A percentile compares a stretch with the other conserved stretches of the same genome.
Evolutionary conservation across 2,113 vertebrate genomes (phyloP).

Genomic region (Microtus pennsylvanicus): DNA sequence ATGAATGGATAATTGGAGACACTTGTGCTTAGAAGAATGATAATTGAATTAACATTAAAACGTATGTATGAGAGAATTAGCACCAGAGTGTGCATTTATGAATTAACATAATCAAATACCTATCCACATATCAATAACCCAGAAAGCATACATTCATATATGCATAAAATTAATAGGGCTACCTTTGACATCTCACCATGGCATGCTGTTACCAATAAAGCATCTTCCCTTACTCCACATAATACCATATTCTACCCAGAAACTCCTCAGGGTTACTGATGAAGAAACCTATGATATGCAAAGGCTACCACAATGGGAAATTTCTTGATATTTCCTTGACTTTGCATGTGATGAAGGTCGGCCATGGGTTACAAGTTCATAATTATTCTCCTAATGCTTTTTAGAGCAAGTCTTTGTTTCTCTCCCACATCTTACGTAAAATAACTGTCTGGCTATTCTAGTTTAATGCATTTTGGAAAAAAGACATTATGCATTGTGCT

Average conservation of each 20-base stretch:
- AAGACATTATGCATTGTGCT: background rate
- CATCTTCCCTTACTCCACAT: background rate
- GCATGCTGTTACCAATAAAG: background rate
- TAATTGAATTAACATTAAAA: slow-evolving; percentile 18
- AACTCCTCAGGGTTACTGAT: background rate
- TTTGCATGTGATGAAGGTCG: background rate
- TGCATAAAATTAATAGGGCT: background rate
- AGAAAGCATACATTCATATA: background rate
- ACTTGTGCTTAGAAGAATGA: background rate
- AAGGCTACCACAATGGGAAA: background rate
- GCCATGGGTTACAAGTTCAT: background rate
- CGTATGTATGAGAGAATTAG: background rate
- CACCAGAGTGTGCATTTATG: background rate
- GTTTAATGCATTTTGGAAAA: background rate
- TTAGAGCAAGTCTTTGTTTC: background rate
- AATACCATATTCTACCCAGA: background rate
- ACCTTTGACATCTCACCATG: background rate
- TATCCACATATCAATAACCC: background rate
- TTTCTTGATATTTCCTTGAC: background rate
- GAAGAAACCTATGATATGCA: background rate
- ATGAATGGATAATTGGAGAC: slow-evolving; percentile 31
- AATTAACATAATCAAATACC: background rate
- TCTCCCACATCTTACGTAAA: background rate
- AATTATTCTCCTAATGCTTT: background rate
- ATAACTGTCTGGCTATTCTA: background rate